A percentile compares a stretch with the other conserved stretches of the same genome.
These are phyloP conservation scores for Poecilia wingei DNA, from an alignment of 2,797 vertebrate genomes.

Conservation along the genomic window DNA sequence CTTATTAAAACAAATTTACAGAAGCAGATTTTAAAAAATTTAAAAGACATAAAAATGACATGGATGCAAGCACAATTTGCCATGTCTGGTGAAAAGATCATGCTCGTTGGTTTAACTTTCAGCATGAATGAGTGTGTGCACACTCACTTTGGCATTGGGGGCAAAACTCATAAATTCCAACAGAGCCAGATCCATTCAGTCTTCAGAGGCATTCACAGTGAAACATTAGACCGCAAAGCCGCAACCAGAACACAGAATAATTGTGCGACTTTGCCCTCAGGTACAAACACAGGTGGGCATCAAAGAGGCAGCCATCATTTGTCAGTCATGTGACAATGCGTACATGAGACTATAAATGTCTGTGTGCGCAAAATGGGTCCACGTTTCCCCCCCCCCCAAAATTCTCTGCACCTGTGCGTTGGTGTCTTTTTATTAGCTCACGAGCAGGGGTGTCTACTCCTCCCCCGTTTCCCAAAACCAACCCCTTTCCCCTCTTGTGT, in stretches of 20 bases:
- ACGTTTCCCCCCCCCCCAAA: not conserved
- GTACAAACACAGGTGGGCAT: conserved; percentile 62
- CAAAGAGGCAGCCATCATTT: conserved; percentile 55
- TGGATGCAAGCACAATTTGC: not conserved
- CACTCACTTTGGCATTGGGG: conserved; percentile 11
- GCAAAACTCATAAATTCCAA: conserved; percentile 18
- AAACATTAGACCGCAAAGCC: conserved; percentile 49
- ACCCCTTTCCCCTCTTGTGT: conserved; percentile 44
- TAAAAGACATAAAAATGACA: not conserved
- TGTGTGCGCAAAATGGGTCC: conserved; percentile 21
- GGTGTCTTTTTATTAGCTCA: conserved; percentile 61
- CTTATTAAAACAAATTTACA: not conserved
- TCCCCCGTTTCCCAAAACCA: conserved; percentile 30
- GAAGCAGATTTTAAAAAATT: not conserved
- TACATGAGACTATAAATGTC: conserved; percentile 24
- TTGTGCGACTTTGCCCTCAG: conserved; percentile 58
- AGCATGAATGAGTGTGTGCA: conserved; percentile 3
- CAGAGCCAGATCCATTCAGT: conserved; percentile 18
- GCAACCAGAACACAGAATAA: conserved; percentile 32
- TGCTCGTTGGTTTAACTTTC: not conserved
- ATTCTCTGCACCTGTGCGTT: conserved; percentile 60
- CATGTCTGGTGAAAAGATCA: not conserved
- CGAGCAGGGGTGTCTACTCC: conserved; percentile 39
- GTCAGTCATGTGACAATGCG: conserved; percentile 36
- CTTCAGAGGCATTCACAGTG: conserved; percentile 36